Evolutionary conservation across 2,113 vertebrate genomes (phyloP).

Genomic region (Crotalus helleri): DNA sequence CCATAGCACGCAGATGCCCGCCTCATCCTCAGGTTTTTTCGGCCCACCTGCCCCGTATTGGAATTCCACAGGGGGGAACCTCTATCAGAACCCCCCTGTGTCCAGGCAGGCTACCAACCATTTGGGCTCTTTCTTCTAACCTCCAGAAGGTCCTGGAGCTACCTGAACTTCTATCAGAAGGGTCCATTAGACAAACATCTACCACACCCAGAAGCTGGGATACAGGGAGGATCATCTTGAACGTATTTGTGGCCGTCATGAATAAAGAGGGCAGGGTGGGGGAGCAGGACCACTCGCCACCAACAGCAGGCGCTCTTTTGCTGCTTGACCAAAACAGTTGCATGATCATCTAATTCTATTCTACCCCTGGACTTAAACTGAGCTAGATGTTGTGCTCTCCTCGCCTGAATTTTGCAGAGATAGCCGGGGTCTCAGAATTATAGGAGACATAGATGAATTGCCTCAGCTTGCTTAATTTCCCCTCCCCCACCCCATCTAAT

Average conservation of each 20-base stretch:
- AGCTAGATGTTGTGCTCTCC: too few species aligned
- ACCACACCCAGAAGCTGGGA: background rate
- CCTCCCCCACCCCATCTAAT: background rate
- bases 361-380: background rate
- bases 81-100: slow-evolving; percentile 69
- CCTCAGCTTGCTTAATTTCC: background rate
- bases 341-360: background rate
- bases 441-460: background rate
- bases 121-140: slow-evolving; percentile 52
- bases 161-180: background rate
- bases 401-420: background rate
- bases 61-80: slow-evolving; percentile 67
- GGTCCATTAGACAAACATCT: background rate
- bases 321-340: background rate
- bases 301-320: background rate
- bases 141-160: background rate
- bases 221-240: background rate
- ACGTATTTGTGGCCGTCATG: background rate
- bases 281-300: too few species aligned
- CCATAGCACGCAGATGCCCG: slow-evolving; percentile 65
- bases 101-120: slow-evolving; percentile 67
- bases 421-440: background rate
- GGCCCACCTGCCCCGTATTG: slow-evolving; percentile 63
- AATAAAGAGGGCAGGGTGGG: background rate
- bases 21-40: slow-evolving; percentile 69